These are phyloP conservation scores for Calyptomena viridis DNA, from an alignment of 2,113 vertebrate species.

Conservation along the genomic window DNA sequence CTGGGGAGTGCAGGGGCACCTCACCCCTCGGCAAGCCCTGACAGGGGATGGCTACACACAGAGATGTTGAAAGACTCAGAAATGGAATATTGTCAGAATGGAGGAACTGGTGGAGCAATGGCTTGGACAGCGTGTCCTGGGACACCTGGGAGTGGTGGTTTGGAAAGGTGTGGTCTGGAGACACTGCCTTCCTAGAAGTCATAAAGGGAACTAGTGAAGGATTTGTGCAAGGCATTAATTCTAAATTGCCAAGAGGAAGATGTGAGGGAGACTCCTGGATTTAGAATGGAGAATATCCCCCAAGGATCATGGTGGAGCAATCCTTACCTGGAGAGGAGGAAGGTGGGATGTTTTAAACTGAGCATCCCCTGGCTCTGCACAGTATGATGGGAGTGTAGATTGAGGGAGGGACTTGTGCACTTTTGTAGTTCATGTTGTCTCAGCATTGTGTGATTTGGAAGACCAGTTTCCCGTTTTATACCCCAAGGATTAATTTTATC, in stretches of 20 bases:
- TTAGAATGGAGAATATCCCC: background rate
- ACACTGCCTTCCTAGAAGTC: background rate
- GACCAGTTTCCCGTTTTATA: background rate
- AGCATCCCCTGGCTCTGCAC: background rate
- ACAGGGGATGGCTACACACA: too few species aligned
- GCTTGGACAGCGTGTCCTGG: background rate
- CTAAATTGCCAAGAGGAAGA: background rate
- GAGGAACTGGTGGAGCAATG: background rate
- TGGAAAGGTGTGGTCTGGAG: background rate
- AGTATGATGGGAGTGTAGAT: background rate
- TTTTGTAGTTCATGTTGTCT: background rate
- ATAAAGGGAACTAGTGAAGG: background rate
- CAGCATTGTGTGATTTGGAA: background rate
- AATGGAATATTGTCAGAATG: background rate
- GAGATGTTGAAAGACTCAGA: background rate
- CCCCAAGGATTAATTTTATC: background rate
- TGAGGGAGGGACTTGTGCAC: rapidly evolving
- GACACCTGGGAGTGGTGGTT: background rate
- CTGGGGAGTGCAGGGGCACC: too few species aligned
- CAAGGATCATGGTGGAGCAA: background rate
- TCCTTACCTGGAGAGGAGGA: background rate
- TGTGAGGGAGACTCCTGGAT: background rate
- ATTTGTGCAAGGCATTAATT: background rate
- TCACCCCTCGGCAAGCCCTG: too few species aligned
- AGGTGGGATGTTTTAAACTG: background rate